These are phyloP conservation scores for Otus scops DNA, from an alignment of 2,797 vertebrate genomes.

Conservation along the genomic window DNA sequence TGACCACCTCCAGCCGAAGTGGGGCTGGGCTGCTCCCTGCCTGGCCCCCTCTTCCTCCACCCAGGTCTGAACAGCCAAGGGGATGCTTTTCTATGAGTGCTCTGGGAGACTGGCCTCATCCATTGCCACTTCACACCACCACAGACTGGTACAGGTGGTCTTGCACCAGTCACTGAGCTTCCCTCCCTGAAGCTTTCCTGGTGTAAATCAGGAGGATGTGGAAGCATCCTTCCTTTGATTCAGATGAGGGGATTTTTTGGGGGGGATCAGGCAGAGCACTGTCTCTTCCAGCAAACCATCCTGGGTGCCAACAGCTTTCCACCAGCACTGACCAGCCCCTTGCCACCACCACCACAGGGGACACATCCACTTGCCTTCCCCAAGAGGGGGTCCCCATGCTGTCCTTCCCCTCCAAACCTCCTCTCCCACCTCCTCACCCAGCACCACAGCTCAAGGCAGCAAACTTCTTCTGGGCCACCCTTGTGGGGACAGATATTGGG, in stretches of 20 bases:
- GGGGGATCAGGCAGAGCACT: neutral
- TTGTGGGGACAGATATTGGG: neutral
- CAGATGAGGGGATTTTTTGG: accelerated
- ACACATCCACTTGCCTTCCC: accelerated
- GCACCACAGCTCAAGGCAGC: neutral
- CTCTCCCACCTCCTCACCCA: neutral
- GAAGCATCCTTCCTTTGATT: neutral
- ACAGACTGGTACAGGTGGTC: accelerated
- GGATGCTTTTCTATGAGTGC: neutral
- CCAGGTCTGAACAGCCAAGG: accelerated
- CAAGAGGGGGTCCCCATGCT: neutral
- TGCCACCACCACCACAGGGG: accelerated
- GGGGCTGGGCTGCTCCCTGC: neutral
- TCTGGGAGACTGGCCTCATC: neutral
- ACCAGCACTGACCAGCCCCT: neutral
- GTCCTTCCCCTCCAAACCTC: neutral
- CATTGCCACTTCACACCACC: neutral
- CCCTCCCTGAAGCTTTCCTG: neutral
- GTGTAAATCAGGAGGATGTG: neutral
- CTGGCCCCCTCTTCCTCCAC: neutral
- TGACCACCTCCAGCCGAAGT: neutral
- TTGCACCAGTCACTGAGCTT: neutral
- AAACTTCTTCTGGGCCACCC: neutral
- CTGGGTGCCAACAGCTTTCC: neutral
- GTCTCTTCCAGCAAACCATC: neutral